A percentile compares a stretch with the other conserved stretches of the same genome.
These are phyloP conservation scores for Egretta garzetta DNA, from an alignment of 2,113 vertebrate genomes.

Conservation along the genomic window DNA sequence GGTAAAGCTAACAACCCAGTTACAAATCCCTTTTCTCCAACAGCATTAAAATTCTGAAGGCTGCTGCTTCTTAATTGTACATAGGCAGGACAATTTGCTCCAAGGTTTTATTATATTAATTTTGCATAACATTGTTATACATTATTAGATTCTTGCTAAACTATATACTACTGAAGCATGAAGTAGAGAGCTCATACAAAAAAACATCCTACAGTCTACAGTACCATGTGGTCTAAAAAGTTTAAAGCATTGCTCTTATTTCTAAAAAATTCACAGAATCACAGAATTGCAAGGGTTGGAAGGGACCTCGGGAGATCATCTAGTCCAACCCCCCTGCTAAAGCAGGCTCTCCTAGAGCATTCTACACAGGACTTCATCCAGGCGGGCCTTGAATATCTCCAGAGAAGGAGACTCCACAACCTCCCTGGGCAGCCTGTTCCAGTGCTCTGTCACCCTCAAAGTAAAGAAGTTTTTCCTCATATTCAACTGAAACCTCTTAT, in stretches of 20 bases:
- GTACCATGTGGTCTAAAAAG: neutral
- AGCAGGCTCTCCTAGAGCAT: too few species aligned
- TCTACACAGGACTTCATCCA: too few species aligned
- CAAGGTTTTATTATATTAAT: slow-evolving; percentile 57
- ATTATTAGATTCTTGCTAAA: slow-evolving; percentile 49
- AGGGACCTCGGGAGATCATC: too few species aligned
- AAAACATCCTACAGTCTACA: neutral
- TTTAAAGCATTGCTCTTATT: neutral
- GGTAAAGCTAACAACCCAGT: slow-evolving; percentile 2
- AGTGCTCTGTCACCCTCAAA: too few species aligned
- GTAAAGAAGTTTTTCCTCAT: too few species aligned
- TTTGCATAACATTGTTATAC: slow-evolving; percentile 50
- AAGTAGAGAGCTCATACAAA: neutral
- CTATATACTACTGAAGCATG: slow-evolving; percentile 3
- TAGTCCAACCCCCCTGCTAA: too few species aligned
- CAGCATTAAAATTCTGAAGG: slow-evolving; percentile 34
- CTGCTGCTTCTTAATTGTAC: slow-evolving; percentile 46
- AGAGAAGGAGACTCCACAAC: too few species aligned
- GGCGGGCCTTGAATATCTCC: too few species aligned
- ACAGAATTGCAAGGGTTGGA: too few species aligned
- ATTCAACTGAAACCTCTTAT: too few species aligned
- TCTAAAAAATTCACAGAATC: too few species aligned
- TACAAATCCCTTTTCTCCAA: slow-evolving; percentile 11
- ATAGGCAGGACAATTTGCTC: slow-evolving; percentile 45
- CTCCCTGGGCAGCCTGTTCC: too few species aligned